Evolutionary conservation across 35 echinoderm and acorn worm species (phyloP).

Genomic region (Amphiura filiformis): DNA sequence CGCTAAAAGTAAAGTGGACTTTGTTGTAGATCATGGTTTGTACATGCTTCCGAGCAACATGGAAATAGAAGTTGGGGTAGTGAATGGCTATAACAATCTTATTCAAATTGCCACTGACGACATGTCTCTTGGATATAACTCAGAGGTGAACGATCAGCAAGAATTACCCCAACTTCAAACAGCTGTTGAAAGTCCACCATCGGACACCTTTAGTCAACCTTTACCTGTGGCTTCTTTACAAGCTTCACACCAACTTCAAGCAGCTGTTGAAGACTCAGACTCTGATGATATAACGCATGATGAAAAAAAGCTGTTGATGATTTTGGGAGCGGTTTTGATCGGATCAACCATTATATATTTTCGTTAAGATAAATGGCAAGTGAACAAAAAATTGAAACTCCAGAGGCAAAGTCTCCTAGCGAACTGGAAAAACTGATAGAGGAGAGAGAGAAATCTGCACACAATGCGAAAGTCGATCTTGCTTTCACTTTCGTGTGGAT

Average conservation of each 20-base stretch:
- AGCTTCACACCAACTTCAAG: no score
- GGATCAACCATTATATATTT: neutral
- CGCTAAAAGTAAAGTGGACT: neutral
- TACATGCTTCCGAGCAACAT: neutral
- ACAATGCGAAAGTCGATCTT: neutral
- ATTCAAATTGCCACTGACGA: neutral
- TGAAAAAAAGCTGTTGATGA: neutral
- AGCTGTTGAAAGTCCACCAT: no score
- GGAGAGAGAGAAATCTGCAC: neutral
- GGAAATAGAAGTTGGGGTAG: neutral
- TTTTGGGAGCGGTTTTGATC: neutral
- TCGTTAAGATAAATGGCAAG: no score
- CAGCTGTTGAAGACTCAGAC: no score
- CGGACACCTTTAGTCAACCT: no score
- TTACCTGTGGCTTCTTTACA: no score
- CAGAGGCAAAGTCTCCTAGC: neutral
- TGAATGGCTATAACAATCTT: neutral
- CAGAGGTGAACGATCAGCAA: neutral
- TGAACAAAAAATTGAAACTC: neutral
- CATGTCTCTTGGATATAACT: neutral
- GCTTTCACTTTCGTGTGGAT: neutral
- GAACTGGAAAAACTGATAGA: neutral
- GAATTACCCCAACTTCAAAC: no score
- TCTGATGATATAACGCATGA: neutral
- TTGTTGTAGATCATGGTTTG: neutral